phyloP scores from a whole-genome alignment of 1,140 invertebrate genomes.

The Drosophila triauraria region DNA sequence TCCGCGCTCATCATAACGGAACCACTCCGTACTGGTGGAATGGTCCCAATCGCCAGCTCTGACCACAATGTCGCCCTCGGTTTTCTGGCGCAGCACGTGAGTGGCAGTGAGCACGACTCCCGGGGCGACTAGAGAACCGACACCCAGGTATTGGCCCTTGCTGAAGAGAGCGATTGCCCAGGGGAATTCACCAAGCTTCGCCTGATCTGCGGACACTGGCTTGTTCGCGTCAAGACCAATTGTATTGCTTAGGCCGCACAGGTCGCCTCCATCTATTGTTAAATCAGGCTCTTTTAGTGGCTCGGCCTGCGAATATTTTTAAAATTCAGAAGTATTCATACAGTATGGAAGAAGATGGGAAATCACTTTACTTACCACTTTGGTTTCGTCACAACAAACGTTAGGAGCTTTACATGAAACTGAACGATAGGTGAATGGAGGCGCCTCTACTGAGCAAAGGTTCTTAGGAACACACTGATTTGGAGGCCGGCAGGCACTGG shows the following conservation, averaged over 20 bases:
- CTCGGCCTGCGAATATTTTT: neutral
- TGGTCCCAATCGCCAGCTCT: constrained; percentile 23
- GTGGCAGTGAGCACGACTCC: constrained; percentile 17
- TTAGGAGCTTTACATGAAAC: neutral
- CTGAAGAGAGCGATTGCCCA: neutral
- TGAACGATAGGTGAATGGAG: neutral
- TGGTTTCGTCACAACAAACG: neutral
- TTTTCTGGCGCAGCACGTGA: neutral
- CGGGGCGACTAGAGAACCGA: neutral
- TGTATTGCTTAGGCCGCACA: neutral
- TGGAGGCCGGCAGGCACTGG: neutral
- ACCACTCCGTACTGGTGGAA: neutral
- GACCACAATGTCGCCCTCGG: neutral
- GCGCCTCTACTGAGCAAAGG: neutral
- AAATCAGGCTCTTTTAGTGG: too few relatives aligned
- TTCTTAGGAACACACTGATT: neutral
- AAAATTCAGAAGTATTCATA: neutral
- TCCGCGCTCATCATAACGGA: neutral
- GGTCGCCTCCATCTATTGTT: neutral
- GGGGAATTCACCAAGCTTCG: constrained; percentile 4
- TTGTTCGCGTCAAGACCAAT: neutral
- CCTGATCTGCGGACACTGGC: rapidly evolving
- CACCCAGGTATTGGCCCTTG: neutral
- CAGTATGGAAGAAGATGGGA: neutral
- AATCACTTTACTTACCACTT: neutral